These are phyloP conservation scores for Cyclopterus lumpus DNA, from an alignment of 2,797 vertebrate genomes.

Conservation along the genomic window DNA sequence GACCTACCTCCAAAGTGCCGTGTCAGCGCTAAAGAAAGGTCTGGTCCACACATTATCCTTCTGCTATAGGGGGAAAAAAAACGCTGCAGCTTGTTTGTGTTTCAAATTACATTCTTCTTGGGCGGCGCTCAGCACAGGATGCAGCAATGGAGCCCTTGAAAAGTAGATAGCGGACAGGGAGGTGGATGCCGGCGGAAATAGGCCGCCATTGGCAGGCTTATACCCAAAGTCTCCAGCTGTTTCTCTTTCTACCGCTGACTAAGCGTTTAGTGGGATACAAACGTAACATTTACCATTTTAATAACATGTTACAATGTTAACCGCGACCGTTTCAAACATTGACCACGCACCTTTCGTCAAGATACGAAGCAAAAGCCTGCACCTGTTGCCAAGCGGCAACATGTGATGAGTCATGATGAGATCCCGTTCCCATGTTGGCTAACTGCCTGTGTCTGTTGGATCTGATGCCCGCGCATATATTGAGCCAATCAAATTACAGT, in stretches of 20 bases:
- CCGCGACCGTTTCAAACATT: too few species aligned
- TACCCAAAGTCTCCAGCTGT: background rate
- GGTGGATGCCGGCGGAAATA: background rate
- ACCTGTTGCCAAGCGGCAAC: background rate
- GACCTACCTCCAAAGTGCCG: background rate
- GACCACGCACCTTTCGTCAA: background rate
- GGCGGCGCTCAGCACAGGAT: too few species aligned
- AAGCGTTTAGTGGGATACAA: background rate
- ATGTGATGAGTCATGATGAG: background rate
- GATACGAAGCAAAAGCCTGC: background rate
- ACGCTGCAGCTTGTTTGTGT: background rate
- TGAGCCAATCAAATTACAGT: background rate
- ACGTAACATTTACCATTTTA: background rate
- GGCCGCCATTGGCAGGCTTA: background rate
- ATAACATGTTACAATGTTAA: too few species aligned
- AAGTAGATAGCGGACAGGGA: background rate
- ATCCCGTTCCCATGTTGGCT: background rate
- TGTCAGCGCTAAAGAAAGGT: background rate
- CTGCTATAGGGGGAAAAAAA: background rate
- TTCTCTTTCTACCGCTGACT: background rate
- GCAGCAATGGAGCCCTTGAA: background rate
- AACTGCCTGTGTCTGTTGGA: background rate
- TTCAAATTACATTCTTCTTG: background rate
- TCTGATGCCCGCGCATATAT: background rate
- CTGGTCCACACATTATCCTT: background rate